phyloP scores from a whole-genome alignment of 2,888 invertebrate species.

The Meganola albula region DNA sequence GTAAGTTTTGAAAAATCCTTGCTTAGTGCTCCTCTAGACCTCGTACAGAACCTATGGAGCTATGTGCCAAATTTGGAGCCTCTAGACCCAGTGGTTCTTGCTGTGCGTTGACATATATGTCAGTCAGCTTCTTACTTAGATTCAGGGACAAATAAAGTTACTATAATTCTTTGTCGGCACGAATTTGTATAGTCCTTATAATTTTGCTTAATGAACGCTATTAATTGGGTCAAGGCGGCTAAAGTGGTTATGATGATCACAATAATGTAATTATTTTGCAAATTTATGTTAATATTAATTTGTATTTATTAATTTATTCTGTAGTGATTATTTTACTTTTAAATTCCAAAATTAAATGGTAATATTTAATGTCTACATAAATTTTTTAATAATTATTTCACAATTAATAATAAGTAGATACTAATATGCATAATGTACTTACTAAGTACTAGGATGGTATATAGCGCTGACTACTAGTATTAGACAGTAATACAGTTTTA shows the following conservation, averaged over 20 bases:
- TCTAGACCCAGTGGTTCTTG: too few species aligned
- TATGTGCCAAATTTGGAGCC: too few species aligned
- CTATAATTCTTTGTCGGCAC: conserved; percentile 22
- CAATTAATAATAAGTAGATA: too few species aligned
- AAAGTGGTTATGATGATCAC: conserved; percentile 21
- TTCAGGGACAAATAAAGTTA: conserved; percentile 4
- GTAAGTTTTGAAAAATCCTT: too few species aligned
- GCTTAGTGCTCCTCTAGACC: too few species aligned
- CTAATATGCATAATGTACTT: background rate
- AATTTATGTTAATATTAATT: conserved; percentile 10
- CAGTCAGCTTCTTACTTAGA: too few species aligned
- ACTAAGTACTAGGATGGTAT: too few species aligned
- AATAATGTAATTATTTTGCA: conserved; percentile 20
- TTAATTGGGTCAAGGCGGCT: conserved; percentile 29
- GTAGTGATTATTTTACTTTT: background rate
- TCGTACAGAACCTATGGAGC: too few species aligned
- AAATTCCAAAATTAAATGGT: background rate
- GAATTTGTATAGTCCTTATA: conserved; percentile 35
- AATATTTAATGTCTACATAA: background rate
- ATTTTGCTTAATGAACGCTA: conserved; percentile 28
- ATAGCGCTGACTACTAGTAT: too few species aligned
- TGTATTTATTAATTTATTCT: background rate
- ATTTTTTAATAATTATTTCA: background rate
- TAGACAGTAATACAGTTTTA: conserved; percentile 9
- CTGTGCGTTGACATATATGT: too few species aligned